Percentiles rank a stretch among this genome's conserved stretches.
These are phyloP conservation scores for Arctopsyche grandis DNA, from an alignment of 1,140 invertebrate genomes.

Conservation along the genomic window DNA sequence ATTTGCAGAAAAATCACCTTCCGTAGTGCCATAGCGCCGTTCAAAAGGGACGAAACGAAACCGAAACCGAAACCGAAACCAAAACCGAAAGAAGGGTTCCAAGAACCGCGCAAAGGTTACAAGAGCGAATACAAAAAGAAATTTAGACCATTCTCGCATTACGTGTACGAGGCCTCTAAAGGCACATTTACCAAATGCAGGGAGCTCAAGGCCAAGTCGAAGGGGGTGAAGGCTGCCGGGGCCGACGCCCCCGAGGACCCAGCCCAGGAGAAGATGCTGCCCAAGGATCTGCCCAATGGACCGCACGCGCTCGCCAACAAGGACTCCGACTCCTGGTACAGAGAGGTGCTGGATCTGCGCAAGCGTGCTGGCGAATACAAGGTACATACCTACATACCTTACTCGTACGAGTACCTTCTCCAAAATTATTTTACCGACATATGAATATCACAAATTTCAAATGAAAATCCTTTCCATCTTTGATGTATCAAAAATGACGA, in stretches of 20 bases:
- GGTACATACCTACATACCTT: conserved; percentile 73
- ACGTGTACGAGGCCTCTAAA: conserved; percentile 78
- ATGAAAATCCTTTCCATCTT: too few relatives aligned
- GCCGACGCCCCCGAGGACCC: conserved; percentile 25
- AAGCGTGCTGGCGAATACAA: conserved; percentile 93
- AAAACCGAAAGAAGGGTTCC: conserved; percentile 47
- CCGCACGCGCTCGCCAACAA: conserved; percentile 57
- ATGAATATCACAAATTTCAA: too few relatives aligned
- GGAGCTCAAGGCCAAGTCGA: conserved; percentile 62
- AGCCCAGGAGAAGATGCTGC: conserved; percentile 31
- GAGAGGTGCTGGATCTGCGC: conserved; percentile 86
- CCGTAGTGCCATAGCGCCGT: conserved; percentile 67
- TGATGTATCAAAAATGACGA: background rate
- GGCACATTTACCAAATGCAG: conserved; percentile 75
- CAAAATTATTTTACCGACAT: background rate
- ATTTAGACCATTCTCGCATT: conserved; percentile 84
- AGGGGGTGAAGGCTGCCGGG: conserved; percentile 58
- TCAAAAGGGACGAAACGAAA: conserved; percentile 63
- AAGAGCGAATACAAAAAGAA: conserved; percentile 83
- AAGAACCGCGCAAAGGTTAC: conserved; percentile 63
- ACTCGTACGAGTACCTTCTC: background rate
- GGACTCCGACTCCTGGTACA: conserved; percentile 76
- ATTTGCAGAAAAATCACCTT: conserved; percentile 68
- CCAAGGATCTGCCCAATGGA: conserved; percentile 57
- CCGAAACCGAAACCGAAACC: conserved; percentile 50